phyloP scores from a whole-genome alignment of 2,797 vertebrate genomes.

The Astyanax mexicanus region DNA sequence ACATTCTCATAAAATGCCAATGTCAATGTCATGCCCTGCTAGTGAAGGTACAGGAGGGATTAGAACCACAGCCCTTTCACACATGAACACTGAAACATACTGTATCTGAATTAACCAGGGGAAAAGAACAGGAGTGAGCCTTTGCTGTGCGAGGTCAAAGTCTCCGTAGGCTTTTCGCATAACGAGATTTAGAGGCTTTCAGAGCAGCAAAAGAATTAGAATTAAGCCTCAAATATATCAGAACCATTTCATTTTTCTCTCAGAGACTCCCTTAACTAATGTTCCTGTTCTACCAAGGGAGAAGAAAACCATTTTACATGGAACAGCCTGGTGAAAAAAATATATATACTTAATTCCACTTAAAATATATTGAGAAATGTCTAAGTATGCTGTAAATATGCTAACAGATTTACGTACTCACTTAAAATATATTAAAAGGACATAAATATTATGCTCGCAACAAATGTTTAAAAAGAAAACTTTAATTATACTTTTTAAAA shows the following conservation, averaged over 20 bases:
- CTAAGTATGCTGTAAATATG: too few species aligned
- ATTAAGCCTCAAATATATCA: slow-evolving; percentile 15
- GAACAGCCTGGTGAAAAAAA: neutral
- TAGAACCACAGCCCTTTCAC: slow-evolving; percentile 18
- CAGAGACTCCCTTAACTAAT: slow-evolving; percentile 2
- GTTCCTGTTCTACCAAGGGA: neutral
- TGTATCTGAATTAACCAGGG: slow-evolving; percentile 21
- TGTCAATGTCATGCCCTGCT: neutral
- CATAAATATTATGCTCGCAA: too few species aligned
- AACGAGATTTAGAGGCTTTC: slow-evolving; percentile 12
- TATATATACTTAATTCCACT: too few species aligned
- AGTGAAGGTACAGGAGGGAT: neutral
- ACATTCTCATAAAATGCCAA: slow-evolving; percentile 21
- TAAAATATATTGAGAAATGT: too few species aligned
- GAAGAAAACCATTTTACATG: neutral
- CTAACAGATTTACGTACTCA: too few species aligned
- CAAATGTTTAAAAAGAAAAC: too few species aligned
- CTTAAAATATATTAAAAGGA: too few species aligned
- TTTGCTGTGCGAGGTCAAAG: slow-evolving; percentile 1
- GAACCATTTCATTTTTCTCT: neutral
- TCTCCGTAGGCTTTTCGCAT: slow-evolving; percentile 19
- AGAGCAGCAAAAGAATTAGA: slow-evolving; percentile 20
- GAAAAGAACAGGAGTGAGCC: neutral
- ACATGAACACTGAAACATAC: neutral
- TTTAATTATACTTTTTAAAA: too few species aligned